Base-by-base conservation (phyloP, 1,140 invertebrate species). In the Sminthurinus signatus region DNA sequence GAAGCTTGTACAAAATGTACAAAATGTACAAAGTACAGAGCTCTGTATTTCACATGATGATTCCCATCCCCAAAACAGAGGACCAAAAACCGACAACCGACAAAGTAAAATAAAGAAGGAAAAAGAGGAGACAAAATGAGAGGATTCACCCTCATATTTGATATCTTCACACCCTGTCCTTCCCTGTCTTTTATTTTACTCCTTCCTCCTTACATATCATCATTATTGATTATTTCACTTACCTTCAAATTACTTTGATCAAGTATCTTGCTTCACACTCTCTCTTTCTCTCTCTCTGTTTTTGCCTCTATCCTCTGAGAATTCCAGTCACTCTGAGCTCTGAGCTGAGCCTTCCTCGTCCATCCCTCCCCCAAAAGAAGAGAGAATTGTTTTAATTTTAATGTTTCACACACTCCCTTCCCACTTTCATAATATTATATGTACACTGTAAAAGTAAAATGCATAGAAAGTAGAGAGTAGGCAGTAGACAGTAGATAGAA, bases 361-460 rank as follows among this genome's bases (percentile, higher is more conserved):
- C 57, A 44, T 17, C 21, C 62, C 55, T 59, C 56, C 36, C 31
- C 51, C n/a, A n/a, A n/a, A n/a, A n/a, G n/a, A n/a, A n/a, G n/a
- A n/a, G n/a, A 36, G 64, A 60, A 55, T 65, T 65, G 64, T 65
- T 65, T 65, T 65, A 65, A 65, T 65, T 65, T 65, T 65, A 65
- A 65, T 65, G 56, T 58, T 28, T 44, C 62, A 25, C 36, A 52
- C 39, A 54, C 44, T 52, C 50, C 2, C 50, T 25, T 19, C 8
- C 50, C 15, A n/a, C 39, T n/a, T 42, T 10, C n/a, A n/a, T 42
- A 42, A n/a, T n/a, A n/a, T n/a, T n/a, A n/a, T n/a, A n/a, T n/a
- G n/a, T n/a, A n/a, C n/a, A n/a, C n/a, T n/a, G n/a, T n/a, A n/a
- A n/a, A n/a, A n/a, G n/a, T n/a, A n/a, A n/a, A n/a, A n/a, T n/a